phyloP scores from a whole-genome alignment of 1,140 invertebrate genomes.

The Zaprionus kolodkinae region DNA sequence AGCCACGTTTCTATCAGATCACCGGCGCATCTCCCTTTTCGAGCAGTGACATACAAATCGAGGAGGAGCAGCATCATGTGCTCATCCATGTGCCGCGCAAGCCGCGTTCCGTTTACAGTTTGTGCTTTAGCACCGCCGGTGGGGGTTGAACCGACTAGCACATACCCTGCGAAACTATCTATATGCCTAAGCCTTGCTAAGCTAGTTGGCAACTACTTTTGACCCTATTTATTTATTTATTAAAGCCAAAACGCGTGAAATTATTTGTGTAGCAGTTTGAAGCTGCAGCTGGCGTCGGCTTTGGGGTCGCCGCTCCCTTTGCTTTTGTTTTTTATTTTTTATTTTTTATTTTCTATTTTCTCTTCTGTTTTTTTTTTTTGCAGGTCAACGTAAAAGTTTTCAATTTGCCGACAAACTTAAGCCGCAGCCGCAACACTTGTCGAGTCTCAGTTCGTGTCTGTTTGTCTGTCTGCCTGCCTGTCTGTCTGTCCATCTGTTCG shows the following conservation, averaged over 20 bases:
- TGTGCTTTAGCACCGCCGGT: slow-evolving; percentile 26
- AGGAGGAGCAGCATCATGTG: slow-evolving; percentile 52
- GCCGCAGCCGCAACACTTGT: slow-evolving; percentile 75
- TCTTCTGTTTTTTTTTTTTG: slow-evolving; percentile 1
- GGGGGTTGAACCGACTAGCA: neutral
- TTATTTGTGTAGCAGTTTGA: slow-evolving; percentile 5
- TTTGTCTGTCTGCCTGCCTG: slow-evolving; percentile 23
- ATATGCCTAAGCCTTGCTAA: neutral
- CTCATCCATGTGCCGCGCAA: slow-evolving; percentile 37
- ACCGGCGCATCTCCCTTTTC: slow-evolving; percentile 70
- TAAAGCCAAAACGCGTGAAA: slow-evolving; percentile 32
- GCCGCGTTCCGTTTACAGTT: slow-evolving; percentile 26
- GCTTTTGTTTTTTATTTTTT: slow-evolving; percentile 15
- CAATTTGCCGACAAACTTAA: slow-evolving; percentile 80
- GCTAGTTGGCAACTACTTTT: neutral
- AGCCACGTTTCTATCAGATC: slow-evolving; percentile 50
- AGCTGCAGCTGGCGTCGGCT: slow-evolving; percentile 19
- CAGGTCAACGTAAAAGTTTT: slow-evolving; percentile 68
- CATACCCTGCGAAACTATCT: neutral
- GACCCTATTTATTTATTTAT: slow-evolving; percentile 37
- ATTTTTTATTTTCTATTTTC: neutral
- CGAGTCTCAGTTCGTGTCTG: slow-evolving; percentile 38
- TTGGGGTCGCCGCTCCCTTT: slow-evolving; percentile 8
- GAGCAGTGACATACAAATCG: slow-evolving; percentile 68
- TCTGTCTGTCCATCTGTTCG: slow-evolving; percentile 8